These are phyloP conservation scores for Bugula neritina DNA, from an alignment of 2,888 invertebrate genomes.

Conservation along the genomic window DNA sequence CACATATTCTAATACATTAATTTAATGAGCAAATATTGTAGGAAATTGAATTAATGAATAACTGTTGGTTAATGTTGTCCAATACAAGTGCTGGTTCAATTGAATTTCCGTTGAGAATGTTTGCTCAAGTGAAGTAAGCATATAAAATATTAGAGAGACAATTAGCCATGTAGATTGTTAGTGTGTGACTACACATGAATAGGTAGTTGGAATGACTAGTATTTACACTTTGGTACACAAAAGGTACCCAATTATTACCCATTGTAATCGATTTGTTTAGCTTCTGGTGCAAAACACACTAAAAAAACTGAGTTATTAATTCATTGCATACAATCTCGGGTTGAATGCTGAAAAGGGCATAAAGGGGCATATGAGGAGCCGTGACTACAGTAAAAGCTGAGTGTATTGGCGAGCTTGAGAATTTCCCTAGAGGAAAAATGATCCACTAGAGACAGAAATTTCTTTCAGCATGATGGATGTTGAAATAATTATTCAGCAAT, in stretches of 20 bases:
- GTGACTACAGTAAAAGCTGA: no score
- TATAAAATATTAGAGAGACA: not conserved
- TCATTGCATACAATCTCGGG: not conserved
- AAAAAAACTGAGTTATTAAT: not conserved
- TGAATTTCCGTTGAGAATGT: not conserved
- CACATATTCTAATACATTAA: not conserved
- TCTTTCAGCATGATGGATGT: no score
- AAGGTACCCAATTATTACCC: not conserved
- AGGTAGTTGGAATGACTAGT: not conserved
- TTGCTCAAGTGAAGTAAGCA: not conserved
- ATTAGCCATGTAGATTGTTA: not conserved
- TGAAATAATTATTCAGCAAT: no score
- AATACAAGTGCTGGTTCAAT: not conserved
- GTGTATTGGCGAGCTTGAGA: no score
- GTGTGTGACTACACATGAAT: not conserved
- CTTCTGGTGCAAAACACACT: not conserved
- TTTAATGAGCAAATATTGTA: not conserved
- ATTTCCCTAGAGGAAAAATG: no score
- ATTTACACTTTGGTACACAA: not conserved
- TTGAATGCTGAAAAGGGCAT: no score
- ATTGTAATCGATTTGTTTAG: not conserved
- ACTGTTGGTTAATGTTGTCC: not conserved
- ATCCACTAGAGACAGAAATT: no score
- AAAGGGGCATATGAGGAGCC: no score
- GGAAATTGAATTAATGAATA: not conserved